Evolutionary conservation across 2,113 vertebrate species (phyloP).

Genomic region (Oreochromis niloticus): DNA sequence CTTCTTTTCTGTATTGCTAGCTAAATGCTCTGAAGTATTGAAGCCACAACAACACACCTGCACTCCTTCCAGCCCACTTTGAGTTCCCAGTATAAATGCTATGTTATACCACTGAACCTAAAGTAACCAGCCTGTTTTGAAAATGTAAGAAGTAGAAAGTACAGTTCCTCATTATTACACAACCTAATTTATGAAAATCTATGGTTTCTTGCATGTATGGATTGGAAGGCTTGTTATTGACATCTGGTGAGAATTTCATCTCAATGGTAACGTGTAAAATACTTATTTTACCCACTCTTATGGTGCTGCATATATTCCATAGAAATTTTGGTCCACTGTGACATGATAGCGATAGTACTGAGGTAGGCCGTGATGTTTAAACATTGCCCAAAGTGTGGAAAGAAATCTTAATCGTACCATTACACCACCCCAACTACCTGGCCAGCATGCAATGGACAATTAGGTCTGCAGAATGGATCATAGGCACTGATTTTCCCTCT

Average conservation of each 20-base stretch:
- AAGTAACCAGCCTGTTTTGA: not conserved
- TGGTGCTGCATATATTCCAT: not conserved
- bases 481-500: not conserved
- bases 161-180: fast-evolving
- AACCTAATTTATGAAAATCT: too few species aligned
- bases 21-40: not conserved
- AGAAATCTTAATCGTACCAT: not conserved
- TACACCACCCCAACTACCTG: not conserved
- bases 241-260: too few species aligned
- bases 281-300: not conserved
- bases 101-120: not conserved
- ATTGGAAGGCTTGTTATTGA: too few species aligned
- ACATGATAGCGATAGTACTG: not conserved
- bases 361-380: not conserved
- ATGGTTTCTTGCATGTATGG: too few species aligned
- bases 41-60: not conserved
- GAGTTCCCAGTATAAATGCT: not conserved
- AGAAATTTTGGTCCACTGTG: not conserved
- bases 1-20: not conserved
- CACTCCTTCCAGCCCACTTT: not conserved
- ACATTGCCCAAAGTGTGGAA: not conserved
- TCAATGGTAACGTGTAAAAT: not conserved
- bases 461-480: not conserved
- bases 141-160: not conserved
- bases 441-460: not conserved